Evolutionary conservation across 2,797 vertebrate species (phyloP).

Genomic region (Chaetophractus vellerosus): DNA sequence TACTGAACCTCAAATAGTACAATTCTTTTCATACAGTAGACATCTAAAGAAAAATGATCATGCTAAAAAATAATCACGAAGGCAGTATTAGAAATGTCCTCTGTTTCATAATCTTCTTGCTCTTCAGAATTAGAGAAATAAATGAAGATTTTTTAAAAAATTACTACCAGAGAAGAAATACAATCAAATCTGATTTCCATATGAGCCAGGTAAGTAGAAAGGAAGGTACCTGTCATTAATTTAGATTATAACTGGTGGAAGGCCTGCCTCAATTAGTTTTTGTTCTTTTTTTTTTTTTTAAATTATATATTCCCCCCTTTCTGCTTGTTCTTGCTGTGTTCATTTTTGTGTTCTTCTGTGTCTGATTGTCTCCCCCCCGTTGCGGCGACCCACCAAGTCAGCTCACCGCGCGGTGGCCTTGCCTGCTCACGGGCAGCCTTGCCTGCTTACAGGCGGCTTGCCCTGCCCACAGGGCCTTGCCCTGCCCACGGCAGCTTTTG

Average conservation of each 20-base stretch:
- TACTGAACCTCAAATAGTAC: neutral
- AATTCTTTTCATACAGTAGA: neutral
- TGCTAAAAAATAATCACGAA: neutral
- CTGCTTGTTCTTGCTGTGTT: too few relatives aligned
- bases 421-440: too few relatives aligned
- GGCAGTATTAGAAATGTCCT: neutral
- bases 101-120: neutral
- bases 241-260: neutral
- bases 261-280: too few relatives aligned
- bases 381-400: too few relatives aligned
- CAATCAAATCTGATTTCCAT: conserved; percentile 46
- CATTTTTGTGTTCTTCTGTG: too few relatives aligned
- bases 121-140: neutral
- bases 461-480: too few relatives aligned
- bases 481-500: too few relatives aligned
- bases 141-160: neutral
- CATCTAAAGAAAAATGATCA: conserved; percentile 27
- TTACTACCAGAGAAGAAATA: conserved; percentile 29
- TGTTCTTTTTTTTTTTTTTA: too few relatives aligned
- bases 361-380: too few relatives aligned
- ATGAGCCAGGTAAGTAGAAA: conserved; percentile 24
- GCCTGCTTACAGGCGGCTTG: too few relatives aligned
- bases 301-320: too few relatives aligned
- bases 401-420: too few relatives aligned
- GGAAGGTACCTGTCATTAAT: neutral